phyloP scores from a whole-genome alignment of 2,888 invertebrate species.

The Caenorhabditis angaria region DNA sequence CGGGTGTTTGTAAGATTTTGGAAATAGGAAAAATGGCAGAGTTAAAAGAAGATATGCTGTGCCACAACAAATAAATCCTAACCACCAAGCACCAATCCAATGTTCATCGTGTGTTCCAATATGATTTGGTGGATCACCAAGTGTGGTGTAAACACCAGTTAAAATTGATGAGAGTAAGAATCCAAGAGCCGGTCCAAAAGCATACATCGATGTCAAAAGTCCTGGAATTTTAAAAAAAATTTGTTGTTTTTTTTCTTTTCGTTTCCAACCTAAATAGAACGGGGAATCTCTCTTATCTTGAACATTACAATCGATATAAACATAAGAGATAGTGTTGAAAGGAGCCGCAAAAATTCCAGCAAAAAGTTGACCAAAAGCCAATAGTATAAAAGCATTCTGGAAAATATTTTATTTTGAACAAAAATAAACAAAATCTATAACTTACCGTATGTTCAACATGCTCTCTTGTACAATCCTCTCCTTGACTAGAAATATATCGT shows the following conservation, averaged over 20 bases:
- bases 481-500: constrained; percentile 33
- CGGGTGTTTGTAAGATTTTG: constrained; percentile 72
- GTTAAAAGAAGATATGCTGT: constrained; percentile 77
- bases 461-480: constrained; percentile 47
- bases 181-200: constrained; percentile 66
- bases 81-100: constrained; percentile 84
- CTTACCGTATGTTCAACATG: constrained; percentile 44
- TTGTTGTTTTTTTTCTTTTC: background rate
- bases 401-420: constrained; percentile 9
- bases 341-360: constrained; percentile 63
- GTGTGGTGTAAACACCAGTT: constrained; percentile 57
- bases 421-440: background rate
- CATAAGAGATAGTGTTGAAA: constrained; percentile 64
- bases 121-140: constrained; percentile 74
- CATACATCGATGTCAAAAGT: constrained; percentile 66
- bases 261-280: constrained; percentile 52
- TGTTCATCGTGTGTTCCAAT: constrained; percentile 79
- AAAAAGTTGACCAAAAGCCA: constrained; percentile 55
- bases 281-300: constrained; percentile 53
- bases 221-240: constrained; percentile 34
- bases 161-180: constrained; percentile 59
- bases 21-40: constrained; percentile 79
- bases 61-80: constrained; percentile 77
- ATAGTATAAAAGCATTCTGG: constrained; percentile 54
- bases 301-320: constrained; percentile 65